These are phyloP conservation scores for Mionectes macconnelli DNA, from an alignment of 2,113 vertebrate genomes.

Conservation along the genomic window DNA sequence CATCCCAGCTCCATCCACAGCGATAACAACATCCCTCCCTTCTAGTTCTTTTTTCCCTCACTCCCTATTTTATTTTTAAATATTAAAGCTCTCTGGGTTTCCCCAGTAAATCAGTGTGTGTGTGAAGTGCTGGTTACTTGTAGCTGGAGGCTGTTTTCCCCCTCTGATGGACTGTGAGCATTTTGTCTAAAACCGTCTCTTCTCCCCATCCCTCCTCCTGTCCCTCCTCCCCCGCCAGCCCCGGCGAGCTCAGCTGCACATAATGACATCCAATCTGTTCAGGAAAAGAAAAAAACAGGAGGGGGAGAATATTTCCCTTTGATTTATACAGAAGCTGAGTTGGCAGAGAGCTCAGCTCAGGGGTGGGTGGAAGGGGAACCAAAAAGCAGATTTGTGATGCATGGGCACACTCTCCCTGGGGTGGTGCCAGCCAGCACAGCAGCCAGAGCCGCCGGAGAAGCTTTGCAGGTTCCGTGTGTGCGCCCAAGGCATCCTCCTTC, in stretches of 20 bases:
- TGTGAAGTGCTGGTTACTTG: conserved; percentile 55
- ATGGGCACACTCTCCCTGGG: conserved; percentile 67
- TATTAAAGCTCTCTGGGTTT: conserved; percentile 57
- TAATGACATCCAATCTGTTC: conserved; percentile 74
- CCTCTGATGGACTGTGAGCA: conserved; percentile 61
- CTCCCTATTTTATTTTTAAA: conserved; percentile 50
- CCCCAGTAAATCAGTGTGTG: conserved; percentile 52
- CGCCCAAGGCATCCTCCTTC: conserved; percentile 64
- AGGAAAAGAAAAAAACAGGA: conserved; percentile 70
- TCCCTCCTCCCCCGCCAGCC: conserved; percentile 56
- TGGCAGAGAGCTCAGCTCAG: conserved; percentile 65
- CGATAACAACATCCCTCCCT: background rate
- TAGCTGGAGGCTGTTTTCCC: conserved; percentile 67
- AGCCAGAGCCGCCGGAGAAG: conserved; percentile 51
- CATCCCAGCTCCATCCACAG: background rate
- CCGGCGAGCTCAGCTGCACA: conserved; percentile 70
- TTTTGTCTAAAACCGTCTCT: conserved; percentile 51
- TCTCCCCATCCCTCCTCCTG: conserved; percentile 52
- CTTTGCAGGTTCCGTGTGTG: conserved; percentile 63
- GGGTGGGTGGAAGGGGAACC: conserved; percentile 69
- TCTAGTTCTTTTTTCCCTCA: background rate
- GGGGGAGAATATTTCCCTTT: conserved; percentile 71
- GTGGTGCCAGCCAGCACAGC: conserved; percentile 66
- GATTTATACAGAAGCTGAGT: conserved; percentile 72
- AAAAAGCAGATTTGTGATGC: conserved; percentile 66